These are phyloP conservation scores for Bungarus multicinctus DNA, from an alignment of 2,113 vertebrate species.

Conservation along the genomic window DNA sequence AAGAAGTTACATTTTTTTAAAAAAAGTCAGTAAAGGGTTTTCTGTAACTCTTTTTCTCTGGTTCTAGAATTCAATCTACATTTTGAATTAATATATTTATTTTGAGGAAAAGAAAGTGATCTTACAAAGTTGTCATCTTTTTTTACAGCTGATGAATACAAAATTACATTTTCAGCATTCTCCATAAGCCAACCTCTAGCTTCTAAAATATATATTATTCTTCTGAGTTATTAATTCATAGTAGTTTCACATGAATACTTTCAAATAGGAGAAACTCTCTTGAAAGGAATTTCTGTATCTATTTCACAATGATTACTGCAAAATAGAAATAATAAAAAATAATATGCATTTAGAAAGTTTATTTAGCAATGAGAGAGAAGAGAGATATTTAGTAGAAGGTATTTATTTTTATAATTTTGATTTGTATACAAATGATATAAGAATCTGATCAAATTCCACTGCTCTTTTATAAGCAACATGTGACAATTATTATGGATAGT, in stretches of 20 bases:
- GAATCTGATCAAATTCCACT: neutral
- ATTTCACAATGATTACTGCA: fast-evolving
- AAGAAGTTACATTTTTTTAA: conserved; percentile 31
- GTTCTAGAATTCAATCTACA: neutral
- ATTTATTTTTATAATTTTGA: neutral
- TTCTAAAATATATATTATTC: neutral
- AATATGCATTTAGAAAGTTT: neutral
- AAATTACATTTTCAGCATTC: neutral
- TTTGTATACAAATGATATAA: neutral
- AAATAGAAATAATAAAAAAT: fast-evolving
- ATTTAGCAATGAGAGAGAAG: neutral
- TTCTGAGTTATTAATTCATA: neutral
- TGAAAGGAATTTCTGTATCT: neutral
- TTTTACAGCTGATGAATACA: conserved; percentile 9
- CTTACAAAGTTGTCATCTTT: neutral
- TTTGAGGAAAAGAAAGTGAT: neutral
- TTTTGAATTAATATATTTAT: conserved; percentile 24
- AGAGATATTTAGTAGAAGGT: neutral
- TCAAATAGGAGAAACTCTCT: neutral
- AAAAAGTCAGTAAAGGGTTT: neutral
- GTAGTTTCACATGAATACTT: neutral
- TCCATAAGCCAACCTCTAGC: neutral
- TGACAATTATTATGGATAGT: neutral
- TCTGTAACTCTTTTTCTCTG: neutral
- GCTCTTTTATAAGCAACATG: neutral